Evolutionary conservation across 2,797 vertebrate genomes (phyloP).

Genomic region (Fratercula arctica): DNA sequence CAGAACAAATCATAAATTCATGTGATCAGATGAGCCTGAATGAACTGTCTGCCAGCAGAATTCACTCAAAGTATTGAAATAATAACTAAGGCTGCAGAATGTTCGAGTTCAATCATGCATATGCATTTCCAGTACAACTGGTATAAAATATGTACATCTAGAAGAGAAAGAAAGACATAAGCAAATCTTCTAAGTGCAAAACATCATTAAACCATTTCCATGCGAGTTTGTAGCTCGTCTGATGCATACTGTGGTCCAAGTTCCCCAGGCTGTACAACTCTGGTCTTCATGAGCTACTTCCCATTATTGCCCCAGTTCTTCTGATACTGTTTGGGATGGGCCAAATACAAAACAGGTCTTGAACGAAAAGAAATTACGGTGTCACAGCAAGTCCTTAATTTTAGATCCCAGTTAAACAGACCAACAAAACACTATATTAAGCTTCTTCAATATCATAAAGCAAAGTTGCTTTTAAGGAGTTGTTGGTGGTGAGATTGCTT

Average conservation of each 20-base stretch:
- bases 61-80: background rate
- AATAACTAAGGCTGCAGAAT: background rate
- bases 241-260: background rate
- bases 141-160: background rate
- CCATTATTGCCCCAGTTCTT: background rate
- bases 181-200: background rate
- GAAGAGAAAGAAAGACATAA: background rate
- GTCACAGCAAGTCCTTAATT: background rate
- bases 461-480: background rate
- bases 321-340: background rate
- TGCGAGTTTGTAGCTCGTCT: background rate
- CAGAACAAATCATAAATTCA: background rate
- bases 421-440: background rate
- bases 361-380: background rate
- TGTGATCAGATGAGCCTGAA: background rate
- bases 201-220: background rate
- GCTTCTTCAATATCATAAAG: background rate
- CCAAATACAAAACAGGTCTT: background rate
- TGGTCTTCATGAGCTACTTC: background rate
- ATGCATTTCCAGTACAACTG: background rate
- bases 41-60: background rate
- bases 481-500: background rate
- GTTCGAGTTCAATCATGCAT: background rate
- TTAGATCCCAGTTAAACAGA: background rate
- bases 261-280: background rate